Base-by-base conservation (phyloP, 1,140 invertebrate genomes). In the Macrobrachium rosenbergii region DNA sequence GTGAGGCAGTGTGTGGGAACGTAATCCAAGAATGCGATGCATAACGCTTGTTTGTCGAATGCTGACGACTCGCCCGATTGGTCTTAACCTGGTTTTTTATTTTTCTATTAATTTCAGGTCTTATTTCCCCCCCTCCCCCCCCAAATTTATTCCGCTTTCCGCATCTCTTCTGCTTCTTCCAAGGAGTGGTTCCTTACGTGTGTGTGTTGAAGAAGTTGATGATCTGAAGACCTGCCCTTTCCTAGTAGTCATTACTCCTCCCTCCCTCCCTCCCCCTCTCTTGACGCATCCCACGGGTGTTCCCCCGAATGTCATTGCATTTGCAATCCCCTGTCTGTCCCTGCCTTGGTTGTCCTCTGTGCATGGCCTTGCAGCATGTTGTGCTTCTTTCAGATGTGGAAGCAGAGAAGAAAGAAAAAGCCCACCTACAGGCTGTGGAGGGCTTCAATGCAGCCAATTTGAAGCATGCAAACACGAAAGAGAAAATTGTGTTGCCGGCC, bases 401-500 rank as follows among this genome's bases (percentile, higher is more conserved):
- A 69, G 82, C 82, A n/a, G 89, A 90, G 83, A 89, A 89, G 83
- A 59, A 84, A 28, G 83, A 79, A 64, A 75, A 83, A 23, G 84
- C 83, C 21, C 88, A 88, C 73, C 81, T 89, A 23, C 69, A 87
- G 58, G 88, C 88, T 19, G 86, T 98, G 90, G 96, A 97, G 92
- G 94, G 94, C 85, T 98, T 98, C 91, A 95, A 97, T 92, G 93
- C 95, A 72, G 94, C 93, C 87, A 95, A 95, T 91, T 93, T 99
- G 92, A 98, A 98, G 93, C 97, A 97, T 91, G 96, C 97, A 37
- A 95, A 97, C 92, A 98, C 97, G 59, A 94, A 96, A 91, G 97
- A 98, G 92, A 99, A 99, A 92, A 97, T 98, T 92, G 95, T 96
- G 69, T 94, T 99, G 90, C 98, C 98, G 72, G 97, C 97, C 91